phyloP scores from a whole-genome alignment of 1,140 invertebrate species.

The Heliconius himera region DNA sequence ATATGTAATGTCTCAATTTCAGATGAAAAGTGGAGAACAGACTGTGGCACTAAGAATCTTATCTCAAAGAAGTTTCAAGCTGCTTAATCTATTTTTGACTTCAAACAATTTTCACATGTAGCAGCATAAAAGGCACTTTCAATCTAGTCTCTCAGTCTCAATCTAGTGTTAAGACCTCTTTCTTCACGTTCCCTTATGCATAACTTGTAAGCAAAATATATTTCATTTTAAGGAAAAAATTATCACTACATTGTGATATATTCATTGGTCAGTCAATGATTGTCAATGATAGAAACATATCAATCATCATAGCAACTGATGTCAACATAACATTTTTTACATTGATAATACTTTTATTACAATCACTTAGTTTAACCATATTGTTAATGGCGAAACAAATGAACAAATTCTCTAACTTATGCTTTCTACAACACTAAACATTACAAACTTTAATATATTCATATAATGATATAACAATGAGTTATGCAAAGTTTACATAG shows the following conservation, averaged over 20 bases:
- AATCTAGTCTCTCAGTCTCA: too few species aligned
- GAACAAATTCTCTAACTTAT: neutral
- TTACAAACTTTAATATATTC: too few species aligned
- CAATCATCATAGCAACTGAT: neutral
- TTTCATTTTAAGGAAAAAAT: neutral
- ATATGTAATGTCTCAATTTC: too few species aligned
- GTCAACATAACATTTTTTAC: neutral
- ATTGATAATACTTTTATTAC: neutral
- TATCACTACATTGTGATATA: neutral
- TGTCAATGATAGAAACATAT: conserved; percentile 5
- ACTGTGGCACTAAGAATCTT: too few species aligned
- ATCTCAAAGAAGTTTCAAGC: too few species aligned
- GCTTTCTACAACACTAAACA: neutral
- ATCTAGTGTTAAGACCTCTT: too few species aligned
- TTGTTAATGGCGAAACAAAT: neutral
- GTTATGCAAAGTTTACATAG: neutral
- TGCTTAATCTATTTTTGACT: too few species aligned
- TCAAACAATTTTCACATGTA: too few species aligned
- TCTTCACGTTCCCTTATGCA: neutral
- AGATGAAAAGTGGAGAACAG: too few species aligned
- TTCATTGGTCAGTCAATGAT: neutral
- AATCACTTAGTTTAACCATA: neutral
- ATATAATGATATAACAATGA: neutral
- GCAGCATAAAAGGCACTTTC: too few species aligned
- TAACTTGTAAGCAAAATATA: neutral